Evolutionary conservation across 1,140 invertebrate genomes (phyloP).

Genomic region (Paracyclopina nana): DNA sequence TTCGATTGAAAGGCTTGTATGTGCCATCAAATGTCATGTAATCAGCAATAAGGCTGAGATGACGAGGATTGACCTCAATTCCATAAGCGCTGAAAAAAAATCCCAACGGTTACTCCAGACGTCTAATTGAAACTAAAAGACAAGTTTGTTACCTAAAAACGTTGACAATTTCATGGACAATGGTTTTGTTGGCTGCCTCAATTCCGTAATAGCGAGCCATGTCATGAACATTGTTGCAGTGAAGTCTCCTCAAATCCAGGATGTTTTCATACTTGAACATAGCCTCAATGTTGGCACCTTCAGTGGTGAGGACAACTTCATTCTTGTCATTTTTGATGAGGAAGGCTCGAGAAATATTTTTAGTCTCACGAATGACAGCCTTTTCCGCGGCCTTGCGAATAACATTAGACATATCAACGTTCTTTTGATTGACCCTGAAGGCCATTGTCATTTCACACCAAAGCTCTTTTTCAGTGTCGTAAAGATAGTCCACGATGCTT

Average conservation of each 20-base stretch:
- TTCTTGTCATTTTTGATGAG: slow-evolving; percentile 27
- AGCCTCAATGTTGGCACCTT: slow-evolving; percentile 76
- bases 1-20: slow-evolving; percentile 70
- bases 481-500: slow-evolving; percentile 44
- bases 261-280: slow-evolving; percentile 60
- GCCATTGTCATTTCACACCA: slow-evolving; percentile 45
- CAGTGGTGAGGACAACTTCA: slow-evolving; percentile 55
- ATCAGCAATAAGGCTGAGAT: slow-evolving; percentile 79
- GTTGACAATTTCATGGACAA: slow-evolving; percentile 37
- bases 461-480: slow-evolving; percentile 43
- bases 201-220: slow-evolving; percentile 81
- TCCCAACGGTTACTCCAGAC: slow-evolving; percentile 64
- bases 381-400: slow-evolving; percentile 47
- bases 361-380: slow-evolving; percentile 55
- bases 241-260: slow-evolving; percentile 64
- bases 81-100: slow-evolving; percentile 93
- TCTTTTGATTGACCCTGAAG: slow-evolving; percentile 16
- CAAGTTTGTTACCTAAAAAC: no score
- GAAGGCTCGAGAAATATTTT: slow-evolving; percentile 61
- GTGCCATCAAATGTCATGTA: slow-evolving; percentile 91
- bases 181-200: slow-evolving; percentile 75
- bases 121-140: slow-evolving; percentile 18
- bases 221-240: slow-evolving; percentile 83
- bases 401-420: slow-evolving; percentile 52
- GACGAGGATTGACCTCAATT: slow-evolving; percentile 78